phyloP scores from a whole-genome alignment of 2,113 vertebrate genomes.

The human (Homo sapiens) region DNA sequence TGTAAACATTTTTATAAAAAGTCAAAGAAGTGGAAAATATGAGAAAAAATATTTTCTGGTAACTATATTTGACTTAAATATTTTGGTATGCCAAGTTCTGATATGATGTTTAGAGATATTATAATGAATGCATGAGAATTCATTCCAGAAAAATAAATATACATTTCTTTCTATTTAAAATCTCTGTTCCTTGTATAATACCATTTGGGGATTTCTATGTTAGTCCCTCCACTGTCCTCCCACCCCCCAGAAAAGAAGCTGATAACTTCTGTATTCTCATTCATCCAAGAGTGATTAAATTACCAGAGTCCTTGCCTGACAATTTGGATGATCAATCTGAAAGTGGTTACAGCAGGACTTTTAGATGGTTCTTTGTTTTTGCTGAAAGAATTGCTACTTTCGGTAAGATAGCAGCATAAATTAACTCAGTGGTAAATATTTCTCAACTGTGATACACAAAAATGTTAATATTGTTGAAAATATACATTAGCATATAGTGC shows the following conservation, averaged over 20 bases:
- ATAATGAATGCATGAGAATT: neutral
- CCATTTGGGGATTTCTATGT: neutral
- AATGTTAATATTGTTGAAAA: neutral
- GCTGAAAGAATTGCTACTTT: neutral
- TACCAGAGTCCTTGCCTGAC: neutral
- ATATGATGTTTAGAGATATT: slow-evolving; percentile 12
- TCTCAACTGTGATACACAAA: neutral
- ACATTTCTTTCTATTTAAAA: neutral
- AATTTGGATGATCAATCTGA: neutral
- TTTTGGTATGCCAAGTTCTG: neutral
- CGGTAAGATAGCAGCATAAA: neutral
- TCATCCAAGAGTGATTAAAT: neutral
- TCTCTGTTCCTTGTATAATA: neutral
- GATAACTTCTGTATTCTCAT: neutral
- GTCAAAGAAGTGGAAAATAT: neutral
- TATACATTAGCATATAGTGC: neutral
- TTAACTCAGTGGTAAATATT: neutral
- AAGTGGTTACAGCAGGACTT: neutral
- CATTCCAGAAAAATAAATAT: neutral
- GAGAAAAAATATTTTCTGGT: neutral
- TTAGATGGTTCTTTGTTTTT: neutral
- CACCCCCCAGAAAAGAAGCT: neutral
- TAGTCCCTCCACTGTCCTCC: neutral
- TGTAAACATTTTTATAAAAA: neutral
- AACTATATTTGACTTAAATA: slow-evolving; percentile 1